These are phyloP conservation scores for Isurus oxyrinchus DNA, from an alignment of 2,113 vertebrate species.

Conservation along the genomic window DNA sequence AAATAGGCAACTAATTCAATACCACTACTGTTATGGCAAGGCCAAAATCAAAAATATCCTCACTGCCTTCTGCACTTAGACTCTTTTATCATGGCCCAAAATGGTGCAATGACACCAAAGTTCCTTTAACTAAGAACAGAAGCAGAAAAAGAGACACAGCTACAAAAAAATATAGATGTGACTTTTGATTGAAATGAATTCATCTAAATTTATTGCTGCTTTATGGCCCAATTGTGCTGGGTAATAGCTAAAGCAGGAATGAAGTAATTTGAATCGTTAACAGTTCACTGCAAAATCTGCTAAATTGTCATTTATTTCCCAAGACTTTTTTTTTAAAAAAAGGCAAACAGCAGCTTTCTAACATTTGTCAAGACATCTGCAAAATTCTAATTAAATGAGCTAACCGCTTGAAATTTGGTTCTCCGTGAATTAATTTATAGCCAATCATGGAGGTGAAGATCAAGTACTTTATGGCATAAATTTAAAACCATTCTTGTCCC, in stretches of 20 bases:
- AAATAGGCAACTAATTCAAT: not conserved
- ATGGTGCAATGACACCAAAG: not conserved
- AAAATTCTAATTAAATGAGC: not conserved
- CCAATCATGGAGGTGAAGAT: not conserved
- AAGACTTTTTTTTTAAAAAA: slow-evolving; percentile 1
- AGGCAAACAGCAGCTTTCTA: not conserved
- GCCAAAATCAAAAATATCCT: not conserved
- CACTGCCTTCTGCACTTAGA: not conserved
- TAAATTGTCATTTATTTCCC: slow-evolving; percentile 41
- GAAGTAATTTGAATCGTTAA: slow-evolving; percentile 42
- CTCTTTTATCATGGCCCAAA: not conserved
- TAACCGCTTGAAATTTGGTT: not conserved
- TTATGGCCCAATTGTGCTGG: slow-evolving; percentile 42
- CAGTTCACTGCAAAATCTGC: slow-evolving; percentile 41
- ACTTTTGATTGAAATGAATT: slow-evolving; percentile 41
- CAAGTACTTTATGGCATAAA: not conserved
- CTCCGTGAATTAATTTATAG: not conserved
- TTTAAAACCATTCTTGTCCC: not conserved
- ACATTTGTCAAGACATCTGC: not conserved
- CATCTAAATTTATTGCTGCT: slow-evolving; percentile 42
- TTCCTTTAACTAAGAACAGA: not conserved
- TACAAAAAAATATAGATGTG: not conserved
- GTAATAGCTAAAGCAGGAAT: slow-evolving; percentile 43
- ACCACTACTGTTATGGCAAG: not conserved
- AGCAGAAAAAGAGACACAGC: not conserved